Base-by-base conservation (phyloP, 2,797 vertebrate species). In the Cheracebus regulus region DNA sequence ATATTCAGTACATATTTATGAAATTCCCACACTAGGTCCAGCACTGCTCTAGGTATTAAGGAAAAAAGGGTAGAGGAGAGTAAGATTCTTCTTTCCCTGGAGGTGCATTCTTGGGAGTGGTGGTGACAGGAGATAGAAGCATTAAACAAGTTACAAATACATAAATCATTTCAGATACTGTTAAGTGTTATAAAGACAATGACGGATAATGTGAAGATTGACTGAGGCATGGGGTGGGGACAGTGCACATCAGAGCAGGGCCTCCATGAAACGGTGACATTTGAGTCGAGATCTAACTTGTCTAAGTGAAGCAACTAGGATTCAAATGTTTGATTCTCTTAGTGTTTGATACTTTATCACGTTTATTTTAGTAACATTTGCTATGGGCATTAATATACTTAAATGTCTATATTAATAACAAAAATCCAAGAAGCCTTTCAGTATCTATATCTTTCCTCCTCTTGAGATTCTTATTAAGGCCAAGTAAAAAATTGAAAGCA, bases 401-500 rank as follows among this genome's bases (percentile, higher is more conserved):
- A 96, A 58, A 48, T 79, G 11, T 80, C 79, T 91, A 52, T 58
- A 52, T 78, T 92, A 79, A 79, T 82, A 82, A 94, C 39, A 95
- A 94, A 72, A 92, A 73, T 85, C 39, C 30, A 58, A 88, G 20
- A 76, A 33, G 1, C 41, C 78, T 94, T 7, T 48, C 83, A 72
- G 30, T 78, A 75, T 44, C 39, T 79, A 26, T 33, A 58, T 92
- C 20, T 39, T 95, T 6, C 7, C 33, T 61, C 33, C 1, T 95
- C 75, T 75, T 91, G 79, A 57, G 82, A 78, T 80, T 83, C 12
- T 44, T 64, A 73, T 73, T 87, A 83, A 58, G 70, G 78, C 90
- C 88, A 95, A 86, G 61, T 90, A 36, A 96, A 82, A 85, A 96
- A 90, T 92, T 39, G 93, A 96, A 94, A 36, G 78, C 88, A 89